These are phyloP conservation scores for Meandrusa payeni DNA, from an alignment of 2,888 invertebrate genomes.

Conservation along the genomic window DNA sequence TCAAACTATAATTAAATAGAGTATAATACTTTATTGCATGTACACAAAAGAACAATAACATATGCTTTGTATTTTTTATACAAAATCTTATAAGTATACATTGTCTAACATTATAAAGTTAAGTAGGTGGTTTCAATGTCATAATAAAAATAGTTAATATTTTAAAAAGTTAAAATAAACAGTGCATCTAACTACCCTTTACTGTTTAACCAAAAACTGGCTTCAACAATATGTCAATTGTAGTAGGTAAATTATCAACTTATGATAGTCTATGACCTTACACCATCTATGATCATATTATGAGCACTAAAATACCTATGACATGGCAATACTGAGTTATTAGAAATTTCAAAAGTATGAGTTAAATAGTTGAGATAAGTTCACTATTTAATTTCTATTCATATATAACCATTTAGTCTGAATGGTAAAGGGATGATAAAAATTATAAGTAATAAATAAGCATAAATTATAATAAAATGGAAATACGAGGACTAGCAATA, in stretches of 20 bases:
- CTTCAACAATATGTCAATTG: too few relatives aligned
- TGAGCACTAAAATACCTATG: too few relatives aligned
- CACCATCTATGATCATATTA: too few relatives aligned
- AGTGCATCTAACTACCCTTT: slow-evolving; percentile 1
- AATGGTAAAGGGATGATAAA: too few relatives aligned
- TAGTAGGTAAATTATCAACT: neutral
- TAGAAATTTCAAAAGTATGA: too few relatives aligned
- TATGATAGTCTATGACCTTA: neutral
- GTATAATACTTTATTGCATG: slow-evolving; percentile 62
- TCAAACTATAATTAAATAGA: slow-evolving; percentile 30
- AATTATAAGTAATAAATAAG: slow-evolving; percentile 6
- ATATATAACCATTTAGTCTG: too few relatives aligned
- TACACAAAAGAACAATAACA: slow-evolving; percentile 50
- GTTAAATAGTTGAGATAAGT: too few relatives aligned
- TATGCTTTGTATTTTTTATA: slow-evolving; percentile 37
- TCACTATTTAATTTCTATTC: too few relatives aligned
- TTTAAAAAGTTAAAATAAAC: slow-evolving; percentile 14
- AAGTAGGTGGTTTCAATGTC: slow-evolving; percentile 32
- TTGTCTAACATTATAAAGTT: slow-evolving; percentile 22
- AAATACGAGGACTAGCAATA: slow-evolving; percentile 45
- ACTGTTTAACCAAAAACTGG: neutral
- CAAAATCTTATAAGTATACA: slow-evolving; percentile 31
- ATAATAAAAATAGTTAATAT: slow-evolving; percentile 11
- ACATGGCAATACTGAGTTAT: too few relatives aligned
- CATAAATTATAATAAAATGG: slow-evolving; percentile 10